Base-by-base conservation (phyloP, 2,888 invertebrate genomes). In the Drosophila sordidula region DNA sequence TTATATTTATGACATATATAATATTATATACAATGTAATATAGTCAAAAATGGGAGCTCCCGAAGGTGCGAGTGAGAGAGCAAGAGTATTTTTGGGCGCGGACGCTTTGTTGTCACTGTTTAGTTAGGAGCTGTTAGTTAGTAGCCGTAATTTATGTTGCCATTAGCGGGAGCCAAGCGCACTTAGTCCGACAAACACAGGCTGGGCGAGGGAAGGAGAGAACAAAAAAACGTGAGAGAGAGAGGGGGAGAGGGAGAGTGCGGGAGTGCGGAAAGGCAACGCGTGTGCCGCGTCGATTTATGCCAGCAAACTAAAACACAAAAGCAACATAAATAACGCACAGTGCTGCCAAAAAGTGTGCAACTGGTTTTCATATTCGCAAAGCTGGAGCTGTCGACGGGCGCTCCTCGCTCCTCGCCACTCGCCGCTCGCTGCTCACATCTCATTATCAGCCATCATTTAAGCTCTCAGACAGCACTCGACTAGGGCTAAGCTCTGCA, bases 391-490 rank as follows among this genome's bases (percentile, higher is more conserved):
- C 57, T 61, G 58, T 47, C 32, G 46, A 41, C 49, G 41, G 26
- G 36, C 52, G 29, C 51, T 1, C 11, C 8, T 6, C 25, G 32
- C 46, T 41, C 44, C 52, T 59, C 64, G n/a, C n/a, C n/a, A n/a
- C n/a, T n/a, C n/a, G n/a, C n/a, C n/a, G n/a, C n/a, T n/a, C n/a
- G 32, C 46, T 41, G 47, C 52, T 59, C 64, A 26, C 70, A 70
- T 69, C 74, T 76, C 80, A 82, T 82, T 80, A 80, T 78, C 82
- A 72, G 77, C 39, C 80, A 80, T 83, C 81, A 79, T 80, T 81
- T 79, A 68, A 63, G 73, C 66, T 45, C 69, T 73, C 64, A 47
- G 45, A 4, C 18, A 36, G 32, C 39, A 38, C 61, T 50, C 52
- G 12, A 56, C 51, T 46, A 42, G 52, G 54, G 57, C 66, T 75